These are phyloP conservation scores for Eulemur rufifrons DNA, from an alignment of 2,113 vertebrate species.

Conservation along the genomic window DNA sequence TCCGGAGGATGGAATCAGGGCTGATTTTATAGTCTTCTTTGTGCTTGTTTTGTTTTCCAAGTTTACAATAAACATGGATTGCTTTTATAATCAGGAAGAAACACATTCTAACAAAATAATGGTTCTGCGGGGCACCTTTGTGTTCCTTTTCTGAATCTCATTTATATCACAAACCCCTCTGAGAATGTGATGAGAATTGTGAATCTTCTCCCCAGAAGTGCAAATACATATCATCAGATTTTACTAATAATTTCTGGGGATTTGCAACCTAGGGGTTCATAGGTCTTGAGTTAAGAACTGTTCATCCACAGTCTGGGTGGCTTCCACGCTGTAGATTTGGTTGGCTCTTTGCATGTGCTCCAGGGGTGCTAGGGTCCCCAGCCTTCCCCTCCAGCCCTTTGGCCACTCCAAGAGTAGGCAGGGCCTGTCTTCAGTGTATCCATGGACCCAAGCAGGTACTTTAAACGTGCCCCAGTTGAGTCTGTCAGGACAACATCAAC, in stretches of 20 bases:
- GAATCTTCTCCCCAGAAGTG: conserved; percentile 8
- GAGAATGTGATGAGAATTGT: conserved; percentile 10
- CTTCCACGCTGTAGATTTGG: background rate
- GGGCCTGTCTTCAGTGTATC: background rate
- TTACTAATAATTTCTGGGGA: background rate
- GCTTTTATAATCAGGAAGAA: conserved; percentile 2
- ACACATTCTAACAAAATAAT: conserved; percentile 18
- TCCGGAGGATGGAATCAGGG: background rate
- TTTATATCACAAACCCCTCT: background rate
- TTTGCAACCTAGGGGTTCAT: background rate
- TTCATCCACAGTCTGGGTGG: background rate
- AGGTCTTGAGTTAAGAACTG: background rate
- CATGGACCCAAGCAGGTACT: background rate
- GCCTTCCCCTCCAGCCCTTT: background rate
- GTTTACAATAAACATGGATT: background rate
- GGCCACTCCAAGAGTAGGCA: background rate
- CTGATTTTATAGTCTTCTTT: background rate
- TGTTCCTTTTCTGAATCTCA: background rate
- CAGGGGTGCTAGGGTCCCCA: background rate
- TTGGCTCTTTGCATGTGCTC: background rate
- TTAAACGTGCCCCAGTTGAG: background rate
- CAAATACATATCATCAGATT: background rate
- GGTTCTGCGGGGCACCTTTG: background rate
- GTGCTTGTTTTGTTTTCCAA: background rate
- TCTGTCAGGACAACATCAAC: background rate